Evolutionary conservation across 2,113 vertebrate species (phyloP), one percentile per base, ranked within the genome.

Genomic region (Trichomycterus rosablanca): DNA sequence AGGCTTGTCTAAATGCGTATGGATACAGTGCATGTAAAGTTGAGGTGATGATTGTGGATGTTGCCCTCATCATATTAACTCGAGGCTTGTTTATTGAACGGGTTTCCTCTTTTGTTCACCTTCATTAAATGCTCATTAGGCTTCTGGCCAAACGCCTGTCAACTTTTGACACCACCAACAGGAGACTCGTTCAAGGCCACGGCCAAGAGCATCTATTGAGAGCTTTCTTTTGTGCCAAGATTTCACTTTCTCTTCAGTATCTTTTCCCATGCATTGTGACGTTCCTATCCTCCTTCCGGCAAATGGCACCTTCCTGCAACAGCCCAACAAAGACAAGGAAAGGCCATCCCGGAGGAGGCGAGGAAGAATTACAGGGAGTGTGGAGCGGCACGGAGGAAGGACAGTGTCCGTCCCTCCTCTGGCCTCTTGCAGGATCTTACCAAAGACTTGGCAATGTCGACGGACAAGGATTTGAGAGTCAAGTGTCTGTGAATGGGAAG

Each of bases 41-140:
- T n/a, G n/a, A n/a, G n/a, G n/a, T n/a, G n/a, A n/a, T n/a, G n/a
- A n/a, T n/a, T n/a, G n/a, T n/a, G n/a, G n/a, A n/a, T n/a, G n/a
- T 40, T 40, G 37, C 48, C 74, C 43, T 49, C 74, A 69, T 74
- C 40, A 35, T 76, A 78, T 76, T 76, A 30, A 76, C 65, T 76
- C 69, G 68, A 70, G 20, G 32, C n/a, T n/a, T 19, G 67, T 80
- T 78, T 70, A 77, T 78, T 78, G 57, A 76, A 73, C 71, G 72
- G 53, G 59, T 68, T 63, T 62, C 23, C 53, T 23, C 42, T 66
- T 77, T 82, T 82, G 72, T 80, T 45, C 51, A 23, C 26, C 7
- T 62, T 81, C 71, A 79, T 84, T 74, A 81, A 86, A 85, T 71
- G 68, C 67, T 71, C 83, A 77, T 87, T 84, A 84, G 81, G 79